phyloP scores from a whole-genome alignment of 92 coral and sea anemone genomes.

The Plumapathes pennacea region DNA sequence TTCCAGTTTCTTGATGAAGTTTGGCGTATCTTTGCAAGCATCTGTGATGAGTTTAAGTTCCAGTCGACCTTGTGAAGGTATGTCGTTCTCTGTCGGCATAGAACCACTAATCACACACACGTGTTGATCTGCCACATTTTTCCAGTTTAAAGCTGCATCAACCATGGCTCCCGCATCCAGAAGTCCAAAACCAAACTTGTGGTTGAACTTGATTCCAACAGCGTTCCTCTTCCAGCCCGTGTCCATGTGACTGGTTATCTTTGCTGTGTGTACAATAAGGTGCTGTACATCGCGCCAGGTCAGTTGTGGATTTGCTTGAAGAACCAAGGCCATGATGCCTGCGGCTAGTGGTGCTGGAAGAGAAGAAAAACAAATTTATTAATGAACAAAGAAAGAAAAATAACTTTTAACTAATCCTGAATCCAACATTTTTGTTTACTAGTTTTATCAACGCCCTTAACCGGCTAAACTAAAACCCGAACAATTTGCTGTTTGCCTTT shows the following conservation, averaged over 20 bases:
- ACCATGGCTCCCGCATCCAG: conserved; percentile 63
- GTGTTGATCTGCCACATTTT: conserved; percentile 42
- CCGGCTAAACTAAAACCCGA: no score
- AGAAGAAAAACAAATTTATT: no score
- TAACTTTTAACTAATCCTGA: no score
- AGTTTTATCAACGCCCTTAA: no score
- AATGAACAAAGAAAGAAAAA: no score
- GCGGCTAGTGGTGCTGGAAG: conserved; percentile 79
- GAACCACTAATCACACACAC: no score
- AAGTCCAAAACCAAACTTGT: conserved; percentile 66
- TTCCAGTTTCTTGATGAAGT: conserved; percentile 41
- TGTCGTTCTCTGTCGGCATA: no score
- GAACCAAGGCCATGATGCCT: conserved; percentile 64
- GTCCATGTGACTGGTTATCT: conserved; percentile 48
- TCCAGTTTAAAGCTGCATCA: conserved; percentile 50
- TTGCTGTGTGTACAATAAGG: conserved; percentile 54
- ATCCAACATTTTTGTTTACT: no score
- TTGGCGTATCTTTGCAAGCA: conserved; percentile 16
- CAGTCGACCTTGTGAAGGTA: no score
- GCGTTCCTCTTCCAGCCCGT: conserved; percentile 70
- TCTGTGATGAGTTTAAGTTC: background rate
- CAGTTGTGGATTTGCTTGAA: conserved; percentile 67
- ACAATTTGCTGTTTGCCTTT: no score
- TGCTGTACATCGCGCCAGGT: conserved; percentile 84
- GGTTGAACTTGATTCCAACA: conserved; percentile 56